Base-by-base conservation (phyloP, 2,113 vertebrate species). In the Colinus virginianus region DNA sequence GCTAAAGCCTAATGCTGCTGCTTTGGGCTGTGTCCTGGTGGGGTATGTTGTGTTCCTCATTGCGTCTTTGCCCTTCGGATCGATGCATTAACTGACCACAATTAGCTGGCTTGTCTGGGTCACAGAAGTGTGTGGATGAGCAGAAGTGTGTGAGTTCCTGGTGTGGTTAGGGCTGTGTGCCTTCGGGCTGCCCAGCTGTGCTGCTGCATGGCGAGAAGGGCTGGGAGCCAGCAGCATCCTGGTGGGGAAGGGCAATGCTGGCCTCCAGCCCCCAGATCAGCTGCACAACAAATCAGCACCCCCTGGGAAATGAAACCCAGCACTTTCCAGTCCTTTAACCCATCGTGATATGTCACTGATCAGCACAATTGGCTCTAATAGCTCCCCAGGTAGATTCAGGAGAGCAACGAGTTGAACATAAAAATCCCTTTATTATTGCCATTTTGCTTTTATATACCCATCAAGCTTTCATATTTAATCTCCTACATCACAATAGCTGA, bases 391-490 rank as follows among this genome's bases (percentile, higher is more conserved):
- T 97, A 70, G 95, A 95, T 97, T 96, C 62, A 68, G 86, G 96
- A 97, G 95, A 97, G 97, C 96, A 97, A 97, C 93, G 97, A 97
- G 96, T 96, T 59, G 94, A 97, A 96, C 98, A 97, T 97, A 98
- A 98, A 98, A 98, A 97, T 96, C 96, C 95, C 97, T 98, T 98
- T 97, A 97, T 98, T 98, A 98, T 98, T 97, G 97, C 97, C 97
- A 94, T 98, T 98, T 96, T 96, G 86, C 97, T 98, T 98, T 98
- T 98, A 98, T 98, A 98, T 97, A 98, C 97, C 97, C 97, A 97
- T 98, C 97, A 98, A 98, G 96, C 97, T 98, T 98, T 97, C 98
- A 97, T 98, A 98, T 97, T 98, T 98, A 97, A 98, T 98, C 97
- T 98, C 97, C 97, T 97, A 97, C 97, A 98, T 97, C 97, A 98